Base-by-base conservation (phyloP, 2,888 invertebrate species). In the Eubasilissa splendida region DNA sequence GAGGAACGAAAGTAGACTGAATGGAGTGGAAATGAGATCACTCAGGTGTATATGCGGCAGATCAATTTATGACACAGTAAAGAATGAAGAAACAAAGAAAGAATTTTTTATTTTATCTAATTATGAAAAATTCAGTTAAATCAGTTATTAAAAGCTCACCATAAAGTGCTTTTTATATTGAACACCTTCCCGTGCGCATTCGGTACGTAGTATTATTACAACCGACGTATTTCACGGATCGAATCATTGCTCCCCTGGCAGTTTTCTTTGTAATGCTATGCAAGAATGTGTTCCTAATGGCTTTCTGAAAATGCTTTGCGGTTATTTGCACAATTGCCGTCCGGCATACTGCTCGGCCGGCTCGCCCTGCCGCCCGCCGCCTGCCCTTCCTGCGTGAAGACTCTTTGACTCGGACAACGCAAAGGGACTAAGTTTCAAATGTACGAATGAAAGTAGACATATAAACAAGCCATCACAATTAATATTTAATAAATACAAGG, bases 271-370 rank as follows among this genome's bases (percentile, higher is more conserved):
- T 73, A 73, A 73, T 54, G 56, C 33, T n/a, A 73, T 56, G 71
- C 71, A 56, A 73, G 54, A 73, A 22, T 56, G 31, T 42, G 71
- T 31, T 42, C 75, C 75, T 75, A 75, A 75, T 75, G 75, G 60
- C 59, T 75, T 75, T 75, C 60, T 75, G 75, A 75, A 75, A 60
- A 75, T 60, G 60, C 75, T 75, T 50, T 60, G 75, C 75, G 75
- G 75, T 75, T 75, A 75, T 75, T 75, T 75, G 22, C 75, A 75
- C 75, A 75, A 75, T 75, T 75, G 75, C 52, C 42, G 42, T 42
- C 60, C 75, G 59, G 9, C 60, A 7, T 31, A 11, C 8, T 8
- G 63, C 42, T 7, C n/a, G 63, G 22, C 22, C 63, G 53, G 11
- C 59, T 58, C 58, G 59, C 33, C 73, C 73, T 33, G 53, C 14